Percentiles rank a stretch among this genome's conserved stretches.
phyloP scores from a whole-genome alignment of 1,140 invertebrate genomes.

The Apis florea region DNA sequence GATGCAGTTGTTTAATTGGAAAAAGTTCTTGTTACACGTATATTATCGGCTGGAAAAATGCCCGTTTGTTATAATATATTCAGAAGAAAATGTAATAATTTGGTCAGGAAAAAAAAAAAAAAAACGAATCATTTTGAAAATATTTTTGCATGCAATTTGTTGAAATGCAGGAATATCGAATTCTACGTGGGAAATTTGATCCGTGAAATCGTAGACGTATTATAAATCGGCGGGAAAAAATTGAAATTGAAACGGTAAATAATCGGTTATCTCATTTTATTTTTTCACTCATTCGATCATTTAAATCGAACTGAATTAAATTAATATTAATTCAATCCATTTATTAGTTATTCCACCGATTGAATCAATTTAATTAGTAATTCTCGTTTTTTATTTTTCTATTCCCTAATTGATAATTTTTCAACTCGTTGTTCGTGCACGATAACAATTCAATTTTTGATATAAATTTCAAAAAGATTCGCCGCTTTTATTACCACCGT shows the following conservation, averaged over 20 bases:
- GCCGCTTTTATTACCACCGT: no score
- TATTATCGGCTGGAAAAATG: background rate
- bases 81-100: background rate
- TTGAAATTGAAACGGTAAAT: background rate
- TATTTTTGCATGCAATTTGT: background rate
- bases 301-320: no score
- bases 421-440: no score
- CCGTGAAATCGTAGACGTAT: background rate
- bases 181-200: background rate
- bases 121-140: background rate
- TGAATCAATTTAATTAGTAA: no score
- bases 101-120: background rate
- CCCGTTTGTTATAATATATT: background rate
- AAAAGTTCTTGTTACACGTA: background rate
- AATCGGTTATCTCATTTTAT: background rate
- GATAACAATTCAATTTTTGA: no score
- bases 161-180: background rate
- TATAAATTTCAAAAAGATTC: no score
- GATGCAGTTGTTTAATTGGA: slow-evolving; percentile 1
- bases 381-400: no score
- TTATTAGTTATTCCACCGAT: background rate
- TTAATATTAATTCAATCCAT: background rate
- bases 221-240: background rate
- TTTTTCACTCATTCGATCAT: background rate
- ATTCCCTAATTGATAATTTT: no score